A percentile compares a stretch with the other conserved stretches of the same genome.
Conservation (phyloP, 2,113 vertebrate genomes). For the Sinocyclocheilus grahami region DNA sequence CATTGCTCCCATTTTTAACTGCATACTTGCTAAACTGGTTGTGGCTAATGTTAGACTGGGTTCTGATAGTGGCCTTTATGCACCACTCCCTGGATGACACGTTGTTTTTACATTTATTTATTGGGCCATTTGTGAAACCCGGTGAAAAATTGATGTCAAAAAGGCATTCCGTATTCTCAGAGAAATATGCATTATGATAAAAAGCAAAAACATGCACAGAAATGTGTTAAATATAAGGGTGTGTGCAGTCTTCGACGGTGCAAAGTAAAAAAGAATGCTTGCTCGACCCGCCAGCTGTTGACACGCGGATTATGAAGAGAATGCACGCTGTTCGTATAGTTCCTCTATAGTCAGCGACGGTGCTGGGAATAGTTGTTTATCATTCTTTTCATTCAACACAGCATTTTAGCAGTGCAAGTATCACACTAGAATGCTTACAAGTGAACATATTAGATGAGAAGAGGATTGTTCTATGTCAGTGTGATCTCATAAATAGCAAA, state of each 20-base stretch:
- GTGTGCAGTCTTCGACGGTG: slow-evolving; percentile 3
- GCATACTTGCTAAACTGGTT: slow-evolving; percentile 49
- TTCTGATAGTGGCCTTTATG: slow-evolving; percentile 18
- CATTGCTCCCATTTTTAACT: slow-evolving; percentile 41
- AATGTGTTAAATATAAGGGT: neutral
- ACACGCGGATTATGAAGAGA: slow-evolving; percentile 39
- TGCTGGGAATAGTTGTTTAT: slow-evolving; percentile 22
- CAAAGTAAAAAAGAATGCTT: slow-evolving; percentile 42
- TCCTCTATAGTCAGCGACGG: slow-evolving; percentile 13
- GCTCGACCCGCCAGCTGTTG: slow-evolving; percentile 33
- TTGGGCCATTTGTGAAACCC: slow-evolving; percentile 35
- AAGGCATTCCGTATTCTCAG: neutral
- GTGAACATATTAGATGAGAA: neutral
- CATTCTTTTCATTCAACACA: slow-evolving; percentile 18
- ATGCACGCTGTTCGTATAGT: neutral
- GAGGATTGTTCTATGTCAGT: neutral
- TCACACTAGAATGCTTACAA: neutral
- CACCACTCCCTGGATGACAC: slow-evolving; percentile 39
- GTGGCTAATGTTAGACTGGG: slow-evolving; percentile 49
- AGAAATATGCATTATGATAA: neutral
- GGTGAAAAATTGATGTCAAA: neutral
- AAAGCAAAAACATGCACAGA: neutral
- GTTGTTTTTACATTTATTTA: slow-evolving; percentile 41
- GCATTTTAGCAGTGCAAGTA: slow-evolving; percentile 16
- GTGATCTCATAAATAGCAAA: neutral